These are phyloP conservation scores for Coelinius sp. DNA, from an alignment of 2,888 invertebrate species.

Conservation along the genomic window DNA sequence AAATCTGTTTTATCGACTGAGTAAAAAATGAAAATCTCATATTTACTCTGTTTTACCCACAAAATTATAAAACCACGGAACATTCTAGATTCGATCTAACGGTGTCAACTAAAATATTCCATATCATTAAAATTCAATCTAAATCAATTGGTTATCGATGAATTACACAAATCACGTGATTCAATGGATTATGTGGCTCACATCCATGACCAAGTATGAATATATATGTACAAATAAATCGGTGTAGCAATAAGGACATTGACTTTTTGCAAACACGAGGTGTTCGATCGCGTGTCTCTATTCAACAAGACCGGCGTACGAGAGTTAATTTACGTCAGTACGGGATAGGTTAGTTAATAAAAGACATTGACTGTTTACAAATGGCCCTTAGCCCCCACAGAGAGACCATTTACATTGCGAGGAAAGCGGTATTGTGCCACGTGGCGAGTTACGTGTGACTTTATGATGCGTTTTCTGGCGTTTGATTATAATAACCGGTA, in stretches of 20 bases:
- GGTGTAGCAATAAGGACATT: neutral
- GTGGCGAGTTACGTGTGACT: constrained; percentile 14
- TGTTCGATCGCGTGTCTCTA: constrained; percentile 15
- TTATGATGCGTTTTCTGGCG: neutral
- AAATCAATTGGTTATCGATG: neutral
- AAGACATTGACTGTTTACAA: neutral
- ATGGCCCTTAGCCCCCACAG: too few species aligned
- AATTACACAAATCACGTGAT: constrained; percentile 16
- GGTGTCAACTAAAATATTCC: neutral
- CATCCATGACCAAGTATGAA: neutral
- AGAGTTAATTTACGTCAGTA: constrained; percentile 6
- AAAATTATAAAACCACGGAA: neutral
- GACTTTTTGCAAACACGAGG: constrained; percentile 14
- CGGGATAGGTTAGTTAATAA: constrained; percentile 19
- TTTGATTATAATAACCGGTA: neutral
- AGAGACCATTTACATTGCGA: neutral
- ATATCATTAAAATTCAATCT: neutral
- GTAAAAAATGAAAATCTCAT: neutral
- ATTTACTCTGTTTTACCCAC: neutral
- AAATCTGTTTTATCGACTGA: neutral
- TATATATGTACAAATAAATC: neutral
- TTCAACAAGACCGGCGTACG: neutral
- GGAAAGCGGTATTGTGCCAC: constrained; percentile 6
- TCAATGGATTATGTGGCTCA: neutral
- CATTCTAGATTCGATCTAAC: neutral